Base-by-base conservation (phyloP, 1,140 invertebrate genomes). In the Heliothis subflexa region DNA sequence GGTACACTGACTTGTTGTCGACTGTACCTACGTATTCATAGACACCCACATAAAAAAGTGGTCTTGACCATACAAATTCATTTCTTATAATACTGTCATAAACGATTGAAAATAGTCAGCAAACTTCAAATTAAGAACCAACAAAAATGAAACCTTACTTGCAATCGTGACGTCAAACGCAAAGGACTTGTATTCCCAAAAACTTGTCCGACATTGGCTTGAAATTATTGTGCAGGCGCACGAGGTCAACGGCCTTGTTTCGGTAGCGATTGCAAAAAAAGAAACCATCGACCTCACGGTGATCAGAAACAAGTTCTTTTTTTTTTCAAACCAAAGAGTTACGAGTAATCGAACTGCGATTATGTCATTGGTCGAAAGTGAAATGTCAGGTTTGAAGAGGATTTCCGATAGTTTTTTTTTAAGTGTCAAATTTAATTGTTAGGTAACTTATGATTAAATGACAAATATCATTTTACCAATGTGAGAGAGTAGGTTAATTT, bases 251-350 rank as follows among this genome's bases (percentile, higher is more conserved):
- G 16, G 33, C 50, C 50, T 54, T 18, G 16, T 68, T 68, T 57
- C 52, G 50, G 25, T 18, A 28, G 28, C 70, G 70, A 45, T 55
- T 52, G 68, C 49, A 40, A 72, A 57, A 72, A 72, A 72, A 33
- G 50, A 18, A 72, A 72, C 70, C 16, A 25, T 40, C 52, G 70
- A 72, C 21, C 50, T 49, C 16, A 55, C 61, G 61, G 16, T 45
- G 45, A 16, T 47, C 61, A 47, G 33, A 72, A 55, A 55, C 70
- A 45, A 33, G 28, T 72, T 64, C n/a, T 47, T 64, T 64, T 47
- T 55, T 18, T 64, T 64, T 47, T 4, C 2, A 18, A 3, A 4
- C 11, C 4, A 62, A 62, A 62, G 61, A 64, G 61, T 64, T 64
- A 45, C 61, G 40, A 45, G 40, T 64, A 45, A 18, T 47, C 14